These are phyloP conservation scores for Rotaria sp. DNA, from an alignment of 2,888 invertebrate genomes.

Conservation along the genomic window DNA sequence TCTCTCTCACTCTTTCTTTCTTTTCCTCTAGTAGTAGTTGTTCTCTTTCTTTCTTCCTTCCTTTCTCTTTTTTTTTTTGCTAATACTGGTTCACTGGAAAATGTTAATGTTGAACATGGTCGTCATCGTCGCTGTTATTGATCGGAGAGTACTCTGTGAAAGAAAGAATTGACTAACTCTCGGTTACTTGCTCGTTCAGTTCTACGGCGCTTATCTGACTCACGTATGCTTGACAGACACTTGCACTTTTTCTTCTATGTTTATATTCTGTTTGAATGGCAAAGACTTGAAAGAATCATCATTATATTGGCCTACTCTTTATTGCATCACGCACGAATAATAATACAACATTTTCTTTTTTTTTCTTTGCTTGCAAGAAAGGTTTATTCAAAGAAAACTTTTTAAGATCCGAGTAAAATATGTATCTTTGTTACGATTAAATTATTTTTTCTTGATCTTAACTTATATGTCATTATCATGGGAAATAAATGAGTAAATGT, in stretches of 20 bases:
- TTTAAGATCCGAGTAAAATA: background rate
- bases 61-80: background rate
- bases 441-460: background rate
- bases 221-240: background rate
- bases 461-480: background rate
- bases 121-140: background rate
- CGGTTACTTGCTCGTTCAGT: background rate
- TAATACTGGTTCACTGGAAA: background rate
- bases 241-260: background rate
- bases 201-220: background rate
- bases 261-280: background rate
- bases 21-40: background rate
- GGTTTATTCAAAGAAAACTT: background rate
- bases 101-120: background rate
- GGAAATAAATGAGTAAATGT: background rate
- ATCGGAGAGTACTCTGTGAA: background rate
- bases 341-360: background rate
- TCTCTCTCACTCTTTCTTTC: background rate
- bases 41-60: background rate
- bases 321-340: background rate
- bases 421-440: background rate
- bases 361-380: background rate
- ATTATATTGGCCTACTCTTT: background rate
- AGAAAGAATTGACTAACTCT: constrained; percentile 4
- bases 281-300: background rate